These are phyloP conservation scores for Drosophila hamatofila DNA, from an alignment of 2,888 invertebrate species.

Conservation along the genomic window DNA sequence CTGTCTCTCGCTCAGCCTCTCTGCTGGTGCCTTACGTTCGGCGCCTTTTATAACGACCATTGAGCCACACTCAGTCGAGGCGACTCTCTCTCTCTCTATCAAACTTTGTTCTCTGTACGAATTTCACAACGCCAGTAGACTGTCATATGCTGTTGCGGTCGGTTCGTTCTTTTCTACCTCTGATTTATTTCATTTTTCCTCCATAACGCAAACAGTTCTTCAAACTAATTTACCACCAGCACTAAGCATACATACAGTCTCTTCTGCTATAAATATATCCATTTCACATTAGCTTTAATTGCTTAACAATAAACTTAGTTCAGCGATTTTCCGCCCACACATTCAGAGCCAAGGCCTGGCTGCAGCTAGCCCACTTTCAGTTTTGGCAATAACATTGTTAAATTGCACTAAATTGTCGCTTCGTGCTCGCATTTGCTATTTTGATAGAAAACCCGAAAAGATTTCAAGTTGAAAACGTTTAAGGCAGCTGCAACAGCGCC, in stretches of 20 bases:
- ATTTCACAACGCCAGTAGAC: too few relatives aligned
- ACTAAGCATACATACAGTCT: neutral
- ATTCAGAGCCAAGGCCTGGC: conserved; percentile 30
- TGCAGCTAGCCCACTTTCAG: conserved; percentile 27
- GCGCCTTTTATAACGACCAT: too few relatives aligned
- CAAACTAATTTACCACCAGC: neutral
- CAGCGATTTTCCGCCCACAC: neutral
- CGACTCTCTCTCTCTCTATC: neutral
- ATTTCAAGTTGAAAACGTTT: conserved; percentile 75
- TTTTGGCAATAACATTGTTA: conserved; percentile 61
- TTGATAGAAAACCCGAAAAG: conserved; percentile 40
- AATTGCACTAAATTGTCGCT: conserved; percentile 59
- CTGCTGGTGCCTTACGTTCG: neutral
- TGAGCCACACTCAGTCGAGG: neutral
- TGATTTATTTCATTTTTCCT: neutral
- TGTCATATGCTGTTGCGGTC: too few relatives aligned
- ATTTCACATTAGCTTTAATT: neutral
- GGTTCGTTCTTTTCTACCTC: neutral
- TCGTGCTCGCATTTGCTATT: conserved; percentile 48
- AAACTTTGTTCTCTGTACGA: too few relatives aligned
- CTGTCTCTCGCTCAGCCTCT: neutral
- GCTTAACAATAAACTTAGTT: conserved; percentile 8
- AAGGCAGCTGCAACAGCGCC: conserved; percentile 55
- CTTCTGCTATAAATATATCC: neutral
- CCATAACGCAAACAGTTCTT: neutral